These are phyloP conservation scores for Leptopilina syphax DNA, from an alignment of 2,888 invertebrate species.

Conservation along the genomic window DNA sequence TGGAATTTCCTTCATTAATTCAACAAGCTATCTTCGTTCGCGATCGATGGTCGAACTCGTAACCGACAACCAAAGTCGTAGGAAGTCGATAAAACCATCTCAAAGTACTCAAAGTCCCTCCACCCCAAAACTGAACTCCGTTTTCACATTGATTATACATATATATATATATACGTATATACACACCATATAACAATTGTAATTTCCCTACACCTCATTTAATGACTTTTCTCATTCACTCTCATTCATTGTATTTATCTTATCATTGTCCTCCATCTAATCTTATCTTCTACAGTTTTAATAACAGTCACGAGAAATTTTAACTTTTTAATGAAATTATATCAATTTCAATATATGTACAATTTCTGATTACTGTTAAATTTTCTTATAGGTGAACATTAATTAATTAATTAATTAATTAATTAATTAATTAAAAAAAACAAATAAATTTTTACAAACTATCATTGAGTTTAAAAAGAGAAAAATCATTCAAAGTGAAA, in stretches of 20 bases:
- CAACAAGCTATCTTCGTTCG: conserved; percentile 11
- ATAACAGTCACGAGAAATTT: too few relatives aligned
- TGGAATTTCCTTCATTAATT: conserved; percentile 34
- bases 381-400: too few relatives aligned
- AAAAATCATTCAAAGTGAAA: not conserved
- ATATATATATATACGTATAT: too few relatives aligned
- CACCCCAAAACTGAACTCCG: not conserved
- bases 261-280: not conserved
- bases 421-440: too few relatives aligned
- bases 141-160: conserved; percentile 8
- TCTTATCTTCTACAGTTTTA: not conserved
- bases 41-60: conserved; percentile 35
- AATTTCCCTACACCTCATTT: conserved; percentile 22
- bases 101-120: conserved; percentile 23
- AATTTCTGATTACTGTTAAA: too few relatives aligned
- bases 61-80: conserved; percentile 27
- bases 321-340: too few relatives aligned
- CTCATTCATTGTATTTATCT: not conserved
- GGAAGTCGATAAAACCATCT: conserved; percentile 30
- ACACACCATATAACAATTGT: not conserved
- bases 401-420: too few relatives aligned
- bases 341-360: too few relatives aligned
- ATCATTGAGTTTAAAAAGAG: too few relatives aligned
- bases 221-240: conserved; percentile 1
- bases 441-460: too few relatives aligned